phyloP scores from a whole-genome alignment of 53 echinoderm and acorn worm species.

The Actinopyga echinites region DNA sequence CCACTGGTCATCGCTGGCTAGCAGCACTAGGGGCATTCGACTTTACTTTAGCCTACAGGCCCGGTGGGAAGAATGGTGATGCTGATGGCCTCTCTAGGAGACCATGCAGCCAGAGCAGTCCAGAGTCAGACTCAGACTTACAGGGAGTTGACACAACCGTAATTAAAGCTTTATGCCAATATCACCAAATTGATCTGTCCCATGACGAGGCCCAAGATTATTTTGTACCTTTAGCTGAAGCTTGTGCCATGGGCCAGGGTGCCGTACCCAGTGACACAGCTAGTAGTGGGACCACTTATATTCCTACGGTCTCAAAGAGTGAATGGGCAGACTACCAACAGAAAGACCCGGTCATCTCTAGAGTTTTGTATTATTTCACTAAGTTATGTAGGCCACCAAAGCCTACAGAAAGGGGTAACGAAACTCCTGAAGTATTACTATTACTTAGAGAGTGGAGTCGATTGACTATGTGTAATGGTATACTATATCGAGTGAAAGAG shows the following conservation, averaged over 20 bases:
- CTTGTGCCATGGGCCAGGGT: no score
- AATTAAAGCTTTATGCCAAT: no score
- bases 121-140: no score
- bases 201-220: no score
- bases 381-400: neutral
- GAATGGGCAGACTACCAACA: neutral
- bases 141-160: no score
- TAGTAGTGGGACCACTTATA: neutral
- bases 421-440: constrained; percentile 11
- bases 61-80: constrained; percentile 45
- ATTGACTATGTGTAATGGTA: neutral
- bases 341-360: constrained; percentile 26
- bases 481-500: constrained; percentile 12
- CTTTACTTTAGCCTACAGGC: constrained; percentile 28
- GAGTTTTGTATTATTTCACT: neutral
- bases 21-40: no score
- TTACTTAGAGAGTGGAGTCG: constrained; percentile 46
- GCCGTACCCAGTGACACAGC: neutral
- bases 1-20: no score
- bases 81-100: constrained; percentile 59
- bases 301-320: neutral
- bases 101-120: no score
- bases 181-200: no score
- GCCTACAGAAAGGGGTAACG: neutral
- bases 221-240: no score